Conservation (phyloP, 2,888 invertebrate genomes). For the Lydus trimaculatus region DNA sequence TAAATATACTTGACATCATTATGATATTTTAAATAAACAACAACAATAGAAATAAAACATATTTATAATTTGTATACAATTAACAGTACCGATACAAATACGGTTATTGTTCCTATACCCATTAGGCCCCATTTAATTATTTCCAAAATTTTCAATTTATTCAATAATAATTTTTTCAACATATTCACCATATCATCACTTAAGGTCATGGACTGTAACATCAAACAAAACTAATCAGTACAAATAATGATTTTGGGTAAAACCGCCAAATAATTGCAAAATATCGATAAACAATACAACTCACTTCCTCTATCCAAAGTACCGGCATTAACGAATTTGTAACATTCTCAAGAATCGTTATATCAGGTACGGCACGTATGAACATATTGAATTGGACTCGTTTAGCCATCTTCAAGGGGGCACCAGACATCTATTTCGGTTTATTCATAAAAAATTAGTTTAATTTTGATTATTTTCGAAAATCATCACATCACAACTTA, state of each 20-base stretch:
- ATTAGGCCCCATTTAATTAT: slow-evolving; percentile 45
- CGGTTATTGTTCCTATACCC: slow-evolving; percentile 33
- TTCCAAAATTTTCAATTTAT: slow-evolving; percentile 39
- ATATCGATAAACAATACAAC: slow-evolving; percentile 18
- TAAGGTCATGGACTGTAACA: slow-evolving; percentile 42
- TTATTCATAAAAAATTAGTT: slow-evolving; percentile 4
- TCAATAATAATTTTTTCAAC: slow-evolving; percentile 40
- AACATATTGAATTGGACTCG: slow-evolving; percentile 76
- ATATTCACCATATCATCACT: slow-evolving; percentile 40
- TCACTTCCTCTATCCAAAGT: slow-evolving; percentile 75
- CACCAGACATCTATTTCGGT: not conserved
- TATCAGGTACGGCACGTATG: slow-evolving; percentile 60
- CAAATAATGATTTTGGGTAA: not conserved
- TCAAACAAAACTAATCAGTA: not conserved
- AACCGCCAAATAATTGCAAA: not conserved
- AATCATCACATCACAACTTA: too few relatives aligned
- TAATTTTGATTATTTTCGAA: too few relatives aligned
- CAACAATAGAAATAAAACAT: not conserved
- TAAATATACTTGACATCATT: too few relatives aligned
- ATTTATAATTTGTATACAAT: slow-evolving; percentile 22
- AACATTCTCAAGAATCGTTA: slow-evolving; percentile 49
- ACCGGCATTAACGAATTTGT: slow-evolving; percentile 67
- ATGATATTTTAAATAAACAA: too few relatives aligned
- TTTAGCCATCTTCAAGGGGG: slow-evolving; percentile 58
- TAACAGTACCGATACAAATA: slow-evolving; percentile 29